Conservation (phyloP, 2,113 vertebrate species). For the Chunga burmeisteri region DNA sequence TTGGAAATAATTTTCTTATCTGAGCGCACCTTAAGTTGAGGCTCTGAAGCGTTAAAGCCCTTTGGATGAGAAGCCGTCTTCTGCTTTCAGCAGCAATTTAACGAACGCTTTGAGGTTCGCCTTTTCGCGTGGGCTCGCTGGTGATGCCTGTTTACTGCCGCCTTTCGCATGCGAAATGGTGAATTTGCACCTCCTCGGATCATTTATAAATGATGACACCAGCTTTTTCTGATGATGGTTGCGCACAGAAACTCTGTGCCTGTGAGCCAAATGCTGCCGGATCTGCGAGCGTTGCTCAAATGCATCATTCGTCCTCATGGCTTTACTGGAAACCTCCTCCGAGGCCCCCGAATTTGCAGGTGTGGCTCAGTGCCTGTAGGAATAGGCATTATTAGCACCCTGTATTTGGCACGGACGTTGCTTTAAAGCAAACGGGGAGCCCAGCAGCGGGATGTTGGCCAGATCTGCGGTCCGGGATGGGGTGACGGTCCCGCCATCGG, state of each 20-base stretch:
- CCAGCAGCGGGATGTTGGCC: too few relatives aligned
- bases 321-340: background rate
- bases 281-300: background rate
- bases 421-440: background rate
- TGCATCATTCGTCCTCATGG: background rate
- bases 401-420: background rate
- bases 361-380: background rate
- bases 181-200: background rate
- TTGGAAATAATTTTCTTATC: background rate
- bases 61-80: background rate
- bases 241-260: background rate
- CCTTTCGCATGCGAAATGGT: accelerated
- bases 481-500: accelerated
- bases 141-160: background rate
- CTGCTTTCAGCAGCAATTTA: background rate
- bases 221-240: background rate
- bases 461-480: background rate
- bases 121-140: background rate
- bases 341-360: background rate
- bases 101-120: background rate
- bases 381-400: background rate
- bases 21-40: background rate
- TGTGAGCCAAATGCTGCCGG: background rate
- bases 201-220: accelerated
- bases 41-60: background rate